Conservation (phyloP, 2,888 invertebrate genomes). For the Luperina testacea region DNA sequence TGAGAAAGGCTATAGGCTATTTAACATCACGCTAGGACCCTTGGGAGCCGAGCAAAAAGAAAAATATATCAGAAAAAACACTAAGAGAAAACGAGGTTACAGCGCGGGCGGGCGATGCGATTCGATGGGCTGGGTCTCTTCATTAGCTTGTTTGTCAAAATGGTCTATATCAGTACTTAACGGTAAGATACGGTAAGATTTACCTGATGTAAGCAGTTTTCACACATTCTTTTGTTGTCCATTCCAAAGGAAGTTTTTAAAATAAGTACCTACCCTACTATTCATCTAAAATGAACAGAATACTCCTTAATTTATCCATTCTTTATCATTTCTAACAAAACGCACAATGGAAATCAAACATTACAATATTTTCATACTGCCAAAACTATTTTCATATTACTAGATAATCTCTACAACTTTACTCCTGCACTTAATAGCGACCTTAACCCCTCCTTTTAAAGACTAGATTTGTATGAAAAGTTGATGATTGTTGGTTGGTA, state of each 20-base stretch:
- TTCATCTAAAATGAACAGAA: not conserved
- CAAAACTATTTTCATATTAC: constrained; percentile 61
- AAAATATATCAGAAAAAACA: not conserved
- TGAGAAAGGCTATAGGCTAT: not conserved
- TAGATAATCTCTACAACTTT: constrained; percentile 62
- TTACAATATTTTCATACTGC: constrained; percentile 56
- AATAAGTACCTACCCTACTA: not conserved
- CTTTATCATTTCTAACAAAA: not conserved
- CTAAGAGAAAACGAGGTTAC: not conserved
- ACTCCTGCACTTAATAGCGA: constrained; percentile 34
- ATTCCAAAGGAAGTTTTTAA: not conserved
- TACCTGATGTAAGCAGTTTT: not conserved
- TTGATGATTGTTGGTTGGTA: constrained; percentile 40
- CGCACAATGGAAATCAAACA: constrained; percentile 68
- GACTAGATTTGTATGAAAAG: constrained; percentile 51
- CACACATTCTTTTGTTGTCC: too few relatives aligned
- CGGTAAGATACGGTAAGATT: not conserved
- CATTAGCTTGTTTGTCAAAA: not conserved
- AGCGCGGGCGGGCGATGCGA: too few relatives aligned
- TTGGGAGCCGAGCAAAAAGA: not conserved
- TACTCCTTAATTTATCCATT: not conserved
- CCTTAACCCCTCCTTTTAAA: constrained; percentile 49
- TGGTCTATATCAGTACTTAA: too few relatives aligned
- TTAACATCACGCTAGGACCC: not conserved
- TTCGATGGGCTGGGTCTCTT: not conserved